Percentiles rank a stretch among this genome's conserved stretches.
Evolutionary conservation across 2,797 vertebrate species (phyloP).

Genomic region (Sebastes itinus): DNA sequence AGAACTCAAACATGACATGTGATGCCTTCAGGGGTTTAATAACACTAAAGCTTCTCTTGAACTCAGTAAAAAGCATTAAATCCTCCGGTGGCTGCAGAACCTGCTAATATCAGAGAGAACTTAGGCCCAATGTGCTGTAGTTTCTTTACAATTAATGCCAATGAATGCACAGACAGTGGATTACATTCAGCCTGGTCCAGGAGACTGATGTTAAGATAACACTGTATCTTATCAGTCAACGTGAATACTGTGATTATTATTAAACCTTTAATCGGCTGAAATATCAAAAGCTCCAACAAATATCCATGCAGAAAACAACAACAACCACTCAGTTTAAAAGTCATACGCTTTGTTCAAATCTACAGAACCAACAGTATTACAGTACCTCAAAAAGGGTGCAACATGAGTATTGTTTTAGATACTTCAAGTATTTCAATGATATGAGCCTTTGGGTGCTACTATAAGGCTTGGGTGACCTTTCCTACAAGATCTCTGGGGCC

Average conservation of each 20-base stretch:
- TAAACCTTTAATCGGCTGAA: not conserved
- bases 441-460: constrained; percentile 42
- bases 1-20: constrained; percentile 4
- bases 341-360: constrained; percentile 28
- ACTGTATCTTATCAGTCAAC: not conserved
- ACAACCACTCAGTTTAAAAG: not conserved
- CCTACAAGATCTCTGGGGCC: not conserved
- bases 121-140: not conserved
- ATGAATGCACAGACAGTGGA: not conserved
- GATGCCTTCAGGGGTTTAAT: not conserved
- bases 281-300: not conserved
- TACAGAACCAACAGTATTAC: not conserved
- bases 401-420: constrained; percentile 10
- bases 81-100: not conserved
- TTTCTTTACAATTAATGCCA: constrained; percentile 5
- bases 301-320: constrained; percentile 22
- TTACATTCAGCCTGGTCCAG: constrained; percentile 41
- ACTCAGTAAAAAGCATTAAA: constrained; percentile 4
- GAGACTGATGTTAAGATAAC: constrained; percentile 11
- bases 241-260: not conserved
- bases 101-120: not conserved
- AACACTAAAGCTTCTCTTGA: constrained; percentile 8
- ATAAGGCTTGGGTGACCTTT: constrained; percentile 47
- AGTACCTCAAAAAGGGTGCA: constrained; percentile 41
- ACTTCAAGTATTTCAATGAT: constrained; percentile 57